Evolutionary conservation across 2,113 vertebrate species (phyloP), one percentile per base, ranked within the genome.

Genomic region (Leptobrachium ailaonicum): DNA sequence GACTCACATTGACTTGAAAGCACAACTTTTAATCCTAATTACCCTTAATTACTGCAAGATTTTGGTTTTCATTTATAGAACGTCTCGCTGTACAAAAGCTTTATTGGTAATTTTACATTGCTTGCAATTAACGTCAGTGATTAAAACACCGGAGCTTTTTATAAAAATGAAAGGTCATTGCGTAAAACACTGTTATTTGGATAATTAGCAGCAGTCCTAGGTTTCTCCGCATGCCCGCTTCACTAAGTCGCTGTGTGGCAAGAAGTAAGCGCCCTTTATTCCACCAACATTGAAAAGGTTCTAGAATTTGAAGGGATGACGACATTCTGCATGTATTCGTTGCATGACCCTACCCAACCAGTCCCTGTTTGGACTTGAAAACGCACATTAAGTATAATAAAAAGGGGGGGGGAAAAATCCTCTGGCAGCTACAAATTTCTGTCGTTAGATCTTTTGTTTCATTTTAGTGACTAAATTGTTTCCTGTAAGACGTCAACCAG

Each of bases 401-500:
- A 32, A 32, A 32, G 20, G 20, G 20, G 20, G 20, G 47, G 8
- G 8, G 4, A 1, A 4, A 47, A 4, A 50, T 85, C 84, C 47
- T 45, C 13, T 79, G 75, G 41, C 60, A 70, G 9, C 80, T 78
- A 45, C 70, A 41, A 42, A 42, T 58, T 76, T 76, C 54, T 82
- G 68, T 66, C 41, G 58, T 83, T 82, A 71, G 75, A 4, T 76
- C 32, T 69, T 83, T 83, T 79, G 77, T 12, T 79, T 8, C 32
- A 47, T 71, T 86, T 73, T 40, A 64, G 72, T 67, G 81, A 41
- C 68, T 70, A 78, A 62, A 77, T 68, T 0, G 0, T 67, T 81
- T 72, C 44, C 45, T 71, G 73, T 84, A 64, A 78, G 72, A 84
- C 84, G 41, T 6, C 83, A 73, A 70, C 0, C 83, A 76, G 47